These are phyloP conservation scores for Oryctes rhinoceros DNA, from an alignment of 1,140 invertebrate genomes.

Conservation along the genomic window DNA sequence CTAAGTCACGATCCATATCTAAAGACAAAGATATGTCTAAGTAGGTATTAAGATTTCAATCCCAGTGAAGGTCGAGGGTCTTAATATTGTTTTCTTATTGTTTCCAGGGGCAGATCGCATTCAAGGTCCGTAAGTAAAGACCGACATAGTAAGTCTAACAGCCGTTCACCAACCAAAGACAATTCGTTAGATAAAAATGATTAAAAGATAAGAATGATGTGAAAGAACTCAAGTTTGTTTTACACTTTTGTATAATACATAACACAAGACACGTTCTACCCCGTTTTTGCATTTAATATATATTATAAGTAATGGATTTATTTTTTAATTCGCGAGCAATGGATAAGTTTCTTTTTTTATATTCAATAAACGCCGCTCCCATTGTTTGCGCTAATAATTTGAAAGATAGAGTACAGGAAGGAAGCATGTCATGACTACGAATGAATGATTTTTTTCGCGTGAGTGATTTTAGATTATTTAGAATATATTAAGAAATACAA, in stretches of 20 bases:
- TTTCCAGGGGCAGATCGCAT: constrained; percentile 42
- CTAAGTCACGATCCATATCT: constrained; percentile 43
- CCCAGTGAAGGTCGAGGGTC: background rate
- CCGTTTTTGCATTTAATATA: constrained; percentile 12
- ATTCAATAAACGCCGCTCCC: background rate
- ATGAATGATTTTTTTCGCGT: constrained; percentile 2
- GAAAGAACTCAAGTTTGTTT: constrained; percentile 38
- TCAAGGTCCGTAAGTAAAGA: constrained; percentile 44
- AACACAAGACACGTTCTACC: constrained; percentile 5
- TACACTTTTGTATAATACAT: constrained; percentile 36
- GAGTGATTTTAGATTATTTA: background rate
- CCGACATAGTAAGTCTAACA: constrained; percentile 43
- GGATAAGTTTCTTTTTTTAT: background rate
- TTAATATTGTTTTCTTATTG: background rate
- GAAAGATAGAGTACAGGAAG: background rate
- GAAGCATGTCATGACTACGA: background rate
- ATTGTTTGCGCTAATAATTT: background rate
- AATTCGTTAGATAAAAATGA: constrained; percentile 47
- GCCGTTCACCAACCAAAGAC: constrained; percentile 42
- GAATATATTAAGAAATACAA: background rate
- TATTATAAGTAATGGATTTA: background rate
- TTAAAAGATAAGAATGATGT: background rate
- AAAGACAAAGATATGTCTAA: constrained; percentile 42
- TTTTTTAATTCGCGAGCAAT: no score
- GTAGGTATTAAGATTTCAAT: constrained; percentile 34